Percentiles rank a stretch among this genome's conserved stretches.
phyloP scores from a whole-genome alignment of 2,113 vertebrate species.

The Centrocercus urophasianus region DNA sequence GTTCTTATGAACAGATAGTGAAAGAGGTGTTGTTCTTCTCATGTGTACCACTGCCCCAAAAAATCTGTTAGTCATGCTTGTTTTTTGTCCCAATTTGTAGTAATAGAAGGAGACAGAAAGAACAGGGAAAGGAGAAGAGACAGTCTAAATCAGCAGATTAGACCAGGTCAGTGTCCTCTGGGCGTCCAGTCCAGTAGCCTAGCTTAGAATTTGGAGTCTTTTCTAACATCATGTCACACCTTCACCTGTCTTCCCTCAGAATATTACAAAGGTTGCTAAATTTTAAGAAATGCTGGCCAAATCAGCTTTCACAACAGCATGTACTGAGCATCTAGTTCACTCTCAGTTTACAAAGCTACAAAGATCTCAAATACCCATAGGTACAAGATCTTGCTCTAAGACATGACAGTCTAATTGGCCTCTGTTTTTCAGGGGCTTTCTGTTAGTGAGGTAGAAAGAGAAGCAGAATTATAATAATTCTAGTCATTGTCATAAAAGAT shows the following conservation, averaged over 20 bases:
- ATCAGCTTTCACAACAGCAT: background rate
- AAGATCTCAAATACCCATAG: background rate
- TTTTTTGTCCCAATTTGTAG: background rate
- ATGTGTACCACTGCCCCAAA: accelerated
- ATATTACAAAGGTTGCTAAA: background rate
- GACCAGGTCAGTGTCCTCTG: background rate
- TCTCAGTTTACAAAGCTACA: background rate
- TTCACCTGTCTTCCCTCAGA: background rate
- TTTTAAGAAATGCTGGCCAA: background rate
- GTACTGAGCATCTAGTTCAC: background rate
- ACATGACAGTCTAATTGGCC: background rate
- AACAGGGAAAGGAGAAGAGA: background rate
- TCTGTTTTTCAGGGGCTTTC: background rate
- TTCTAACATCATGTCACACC: background rate
- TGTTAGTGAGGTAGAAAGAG: background rate
- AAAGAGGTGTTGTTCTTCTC: background rate
- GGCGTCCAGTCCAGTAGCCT: background rate
- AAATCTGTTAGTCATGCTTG: background rate
- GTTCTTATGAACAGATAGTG: background rate
- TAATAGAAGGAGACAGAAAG: background rate
- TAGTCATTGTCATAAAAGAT: background rate
- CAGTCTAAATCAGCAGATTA: background rate
- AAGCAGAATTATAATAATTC: background rate
- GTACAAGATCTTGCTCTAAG: background rate
- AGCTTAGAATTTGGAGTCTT: background rate